Evolutionary conservation across 2,113 vertebrate genomes (phyloP).

Genomic region (Tichodroma muraria): DNA sequence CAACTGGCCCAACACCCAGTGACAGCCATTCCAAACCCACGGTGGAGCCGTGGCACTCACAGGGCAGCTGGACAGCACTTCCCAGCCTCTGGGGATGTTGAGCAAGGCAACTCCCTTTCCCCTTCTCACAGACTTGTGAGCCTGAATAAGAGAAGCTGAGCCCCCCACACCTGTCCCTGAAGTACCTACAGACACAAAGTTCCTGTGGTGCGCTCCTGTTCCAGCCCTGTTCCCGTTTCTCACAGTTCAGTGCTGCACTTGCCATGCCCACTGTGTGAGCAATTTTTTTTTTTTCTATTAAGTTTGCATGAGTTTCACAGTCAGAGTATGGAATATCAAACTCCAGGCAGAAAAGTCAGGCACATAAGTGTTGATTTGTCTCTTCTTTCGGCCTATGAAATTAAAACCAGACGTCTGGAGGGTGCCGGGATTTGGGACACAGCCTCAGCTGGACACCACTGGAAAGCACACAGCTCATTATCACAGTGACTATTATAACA

Average conservation of each 20-base stretch:
- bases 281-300: neutral
- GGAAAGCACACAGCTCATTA: neutral
- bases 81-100: neutral
- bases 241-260: neutral
- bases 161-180: neutral
- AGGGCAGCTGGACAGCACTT: neutral
- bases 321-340: neutral
- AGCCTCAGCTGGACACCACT: neutral
- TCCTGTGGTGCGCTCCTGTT: neutral
- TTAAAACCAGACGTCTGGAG: neutral
- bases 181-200: neutral
- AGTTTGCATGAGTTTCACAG: neutral
- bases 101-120: neutral
- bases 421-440: neutral
- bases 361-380: neutral
- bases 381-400: neutral
- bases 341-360: neutral
- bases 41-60: neutral
- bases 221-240: neutral
- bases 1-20: neutral
- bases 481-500: too few species aligned
- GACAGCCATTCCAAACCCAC: neutral
- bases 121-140: too few species aligned
- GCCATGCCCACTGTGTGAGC: accelerated
- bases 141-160: neutral